Base-by-base conservation (phyloP, 2,888 invertebrate genomes). In the Ennomos erosarius region DNA sequence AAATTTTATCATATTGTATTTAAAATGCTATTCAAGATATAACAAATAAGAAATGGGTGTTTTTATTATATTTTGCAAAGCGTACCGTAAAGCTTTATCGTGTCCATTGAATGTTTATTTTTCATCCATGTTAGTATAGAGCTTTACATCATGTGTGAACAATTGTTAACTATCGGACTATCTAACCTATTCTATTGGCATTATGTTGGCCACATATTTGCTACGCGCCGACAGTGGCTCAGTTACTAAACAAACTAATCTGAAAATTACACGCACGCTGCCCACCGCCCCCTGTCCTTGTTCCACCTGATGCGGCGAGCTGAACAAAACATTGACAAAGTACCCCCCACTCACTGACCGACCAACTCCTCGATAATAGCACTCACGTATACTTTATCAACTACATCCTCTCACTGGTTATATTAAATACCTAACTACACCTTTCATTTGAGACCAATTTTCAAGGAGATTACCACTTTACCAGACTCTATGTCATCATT, bases 221-320 rank as follows among this genome's bases (percentile, higher is more conserved):
- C 79, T 81, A 81, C 75, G 63, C 66, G 71, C 72, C 74, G 73
- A 70, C 76, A 75, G 65, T 74, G 69, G 76, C 81, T 82, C 79
- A 82, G 81, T 82, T 82, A 76, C 88, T 87, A 82, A 88, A 86
- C 88, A 90, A 90, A 90, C 90, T 90, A 90, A 90, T 91, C 88
- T 88, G 88, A 83, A 90, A 90, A 90, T 90, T 87, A 90, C 85
- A 86, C 84, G 81, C 79, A 65, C 62, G 64, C 74, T 67, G 53
- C 68, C 66, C 55, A 55, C 65, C 64, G 53, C 55, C 59, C 56
- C n/a, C 60, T 62, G 64, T 69, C 65, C 69, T 68, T 66, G 65
- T 64, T 54, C 61, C 63, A 59, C 59, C 55, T 51, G 49, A 39
- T 55, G 59, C 52, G 52, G 46, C 46, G 51, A 57, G 43, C 78